Conservation (phyloP, 2,113 vertebrate species). For the Lophura nycthemera region DNA sequence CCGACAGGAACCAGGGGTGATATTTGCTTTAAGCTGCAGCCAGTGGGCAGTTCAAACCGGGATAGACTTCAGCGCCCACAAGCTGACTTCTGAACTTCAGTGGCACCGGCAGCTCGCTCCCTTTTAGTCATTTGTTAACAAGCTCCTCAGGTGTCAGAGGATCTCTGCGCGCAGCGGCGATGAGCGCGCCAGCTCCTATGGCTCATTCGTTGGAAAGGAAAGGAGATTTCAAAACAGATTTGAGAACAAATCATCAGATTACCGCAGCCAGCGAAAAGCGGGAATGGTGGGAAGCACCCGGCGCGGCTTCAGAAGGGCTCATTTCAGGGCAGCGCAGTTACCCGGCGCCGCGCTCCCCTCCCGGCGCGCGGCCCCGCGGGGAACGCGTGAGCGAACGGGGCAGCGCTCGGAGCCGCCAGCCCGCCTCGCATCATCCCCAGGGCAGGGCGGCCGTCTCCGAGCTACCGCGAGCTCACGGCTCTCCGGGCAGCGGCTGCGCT, state of each 20-base stretch:
- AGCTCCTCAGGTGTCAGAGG: not conserved
- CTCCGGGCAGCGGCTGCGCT: conserved; percentile 55
- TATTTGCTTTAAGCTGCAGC: not conserved
- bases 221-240: conserved; percentile 52
- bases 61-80: not conserved
- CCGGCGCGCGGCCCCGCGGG: too few relatives aligned
- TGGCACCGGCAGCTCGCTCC: not conserved
- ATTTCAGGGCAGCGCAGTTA: not conserved
- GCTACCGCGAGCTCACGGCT: conserved; percentile 51
- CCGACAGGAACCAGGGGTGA: not conserved
- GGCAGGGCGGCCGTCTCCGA: conserved; percentile 54
- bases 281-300: not conserved
- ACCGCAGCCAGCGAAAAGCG: conserved; percentile 42
- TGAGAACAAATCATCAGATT: conserved; percentile 24
- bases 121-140: not conserved
- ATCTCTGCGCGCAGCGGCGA: not conserved
- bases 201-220: conserved; percentile 24
- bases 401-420: too few relatives aligned
- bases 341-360: too few relatives aligned
- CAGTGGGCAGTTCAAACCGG: not conserved
- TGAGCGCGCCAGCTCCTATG: not conserved
- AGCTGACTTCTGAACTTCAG: not conserved
- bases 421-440: not conserved
- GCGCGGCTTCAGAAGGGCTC: not conserved
- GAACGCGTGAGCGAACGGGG: too few relatives aligned